phyloP scores from a whole-genome alignment of 1,140 invertebrate genomes.

The Onthophagus taurus region DNA sequence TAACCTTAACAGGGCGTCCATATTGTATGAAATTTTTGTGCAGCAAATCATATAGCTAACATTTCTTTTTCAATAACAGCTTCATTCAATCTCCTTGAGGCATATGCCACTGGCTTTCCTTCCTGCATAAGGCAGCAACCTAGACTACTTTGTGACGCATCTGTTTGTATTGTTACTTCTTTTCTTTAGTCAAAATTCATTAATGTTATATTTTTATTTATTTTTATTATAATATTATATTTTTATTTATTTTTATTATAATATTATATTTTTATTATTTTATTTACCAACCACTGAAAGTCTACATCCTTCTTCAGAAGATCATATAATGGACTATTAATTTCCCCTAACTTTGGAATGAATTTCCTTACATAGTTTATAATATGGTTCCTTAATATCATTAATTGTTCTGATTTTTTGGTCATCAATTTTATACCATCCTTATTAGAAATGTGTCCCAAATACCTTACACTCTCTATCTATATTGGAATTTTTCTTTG shows the following conservation, averaged over 20 bases:
- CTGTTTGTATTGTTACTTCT: conserved; percentile 23
- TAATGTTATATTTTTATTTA: conserved; percentile 22
- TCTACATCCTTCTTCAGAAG: conserved; percentile 8
- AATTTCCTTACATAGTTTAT: conserved; percentile 10
- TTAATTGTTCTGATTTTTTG: conserved; percentile 17
- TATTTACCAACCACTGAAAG: conserved; percentile 7
- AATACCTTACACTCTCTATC: conserved; percentile 18
- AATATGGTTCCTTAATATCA: conserved; percentile 5
- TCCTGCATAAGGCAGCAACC: conserved; percentile 23
- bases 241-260: neutral
- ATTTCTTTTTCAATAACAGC: conserved; percentile 41
- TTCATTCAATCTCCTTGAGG: conserved; percentile 27
- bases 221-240: neutral
- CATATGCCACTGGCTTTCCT: conserved; percentile 28
- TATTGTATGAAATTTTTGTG: conserved; percentile 34
- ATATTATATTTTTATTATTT: no score
- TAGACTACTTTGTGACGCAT: conserved; percentile 31
- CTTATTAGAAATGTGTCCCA: conserved; percentile 23
- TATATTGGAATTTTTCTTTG: conserved; percentile 25
- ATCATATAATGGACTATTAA: neutral
- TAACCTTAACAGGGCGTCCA: conserved; percentile 21
- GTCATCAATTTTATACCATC: conserved; percentile 18
- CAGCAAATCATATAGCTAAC: conserved; percentile 34
- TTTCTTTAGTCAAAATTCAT: conserved; percentile 24
- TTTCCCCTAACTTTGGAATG: conserved; percentile 10